phyloP scores from a whole-genome alignment of 2,113 vertebrate species.

The Chamaetylas fuelleborni region DNA sequence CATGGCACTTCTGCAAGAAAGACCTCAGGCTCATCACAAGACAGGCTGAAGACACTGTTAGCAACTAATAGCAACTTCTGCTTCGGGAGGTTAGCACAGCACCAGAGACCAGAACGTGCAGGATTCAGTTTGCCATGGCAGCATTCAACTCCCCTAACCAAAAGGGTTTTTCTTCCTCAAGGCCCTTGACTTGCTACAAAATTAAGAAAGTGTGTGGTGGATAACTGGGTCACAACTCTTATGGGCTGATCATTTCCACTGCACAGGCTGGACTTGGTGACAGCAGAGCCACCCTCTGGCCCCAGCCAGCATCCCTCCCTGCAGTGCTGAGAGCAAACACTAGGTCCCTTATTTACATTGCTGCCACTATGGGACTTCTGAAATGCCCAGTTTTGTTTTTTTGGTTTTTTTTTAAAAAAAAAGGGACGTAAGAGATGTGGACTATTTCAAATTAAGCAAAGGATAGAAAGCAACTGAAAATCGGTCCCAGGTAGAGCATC shows the following conservation, averaged over 20 bases:
- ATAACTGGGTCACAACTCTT: not conserved
- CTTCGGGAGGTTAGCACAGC: not conserved
- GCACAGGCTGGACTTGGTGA: not conserved
- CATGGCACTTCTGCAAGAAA: not conserved
- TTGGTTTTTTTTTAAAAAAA: no score
- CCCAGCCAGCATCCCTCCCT: rapidly evolving
- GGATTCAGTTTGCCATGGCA: not conserved
- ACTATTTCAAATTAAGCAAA: not conserved
- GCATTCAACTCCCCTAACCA: not conserved
- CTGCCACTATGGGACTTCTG: not conserved
- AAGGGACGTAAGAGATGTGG: not conserved
- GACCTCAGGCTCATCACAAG: not conserved
- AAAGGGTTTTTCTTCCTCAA: not conserved
- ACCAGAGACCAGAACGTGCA: not conserved
- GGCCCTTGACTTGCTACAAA: not conserved
- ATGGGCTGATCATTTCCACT: not conserved
- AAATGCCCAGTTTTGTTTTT: not conserved
- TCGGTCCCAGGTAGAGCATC: not conserved
- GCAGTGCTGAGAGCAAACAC: not conserved
- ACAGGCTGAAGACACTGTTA: not conserved
- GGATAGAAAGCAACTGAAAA: not conserved
- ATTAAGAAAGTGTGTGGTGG: not conserved
- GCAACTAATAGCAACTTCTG: not conserved
- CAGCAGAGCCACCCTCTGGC: not conserved
- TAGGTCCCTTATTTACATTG: not conserved